Conservation (phyloP, 2,888 invertebrate species). For the Podabrus alpinus region DNA sequence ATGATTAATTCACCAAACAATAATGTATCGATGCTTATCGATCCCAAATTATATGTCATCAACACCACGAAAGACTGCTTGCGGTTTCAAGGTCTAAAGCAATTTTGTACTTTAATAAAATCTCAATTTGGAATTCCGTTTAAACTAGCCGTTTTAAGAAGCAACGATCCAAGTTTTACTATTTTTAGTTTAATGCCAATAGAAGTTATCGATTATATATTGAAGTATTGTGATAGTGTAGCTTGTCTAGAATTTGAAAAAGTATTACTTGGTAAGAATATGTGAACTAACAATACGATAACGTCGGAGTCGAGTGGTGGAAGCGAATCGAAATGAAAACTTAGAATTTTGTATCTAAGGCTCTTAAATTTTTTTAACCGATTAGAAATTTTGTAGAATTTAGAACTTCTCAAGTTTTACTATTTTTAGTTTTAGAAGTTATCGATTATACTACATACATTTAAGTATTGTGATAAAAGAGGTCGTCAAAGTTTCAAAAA, state of each 20-base stretch:
- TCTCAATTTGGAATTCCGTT: constrained; percentile 44
- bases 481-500: neutral
- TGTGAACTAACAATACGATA: neutral
- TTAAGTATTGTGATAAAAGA: constrained; percentile 37
- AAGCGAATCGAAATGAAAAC: neutral
- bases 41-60: constrained; percentile 44
- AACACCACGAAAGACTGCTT: constrained; percentile 2
- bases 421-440: constrained; percentile 52
- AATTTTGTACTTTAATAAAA: constrained; percentile 48
- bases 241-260: neutral
- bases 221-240: constrained; percentile 35
- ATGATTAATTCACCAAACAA: constrained; percentile 37
- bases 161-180: constrained; percentile 35
- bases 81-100: constrained; percentile 46
- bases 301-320: too few relatives aligned
- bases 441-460: constrained; percentile 44
- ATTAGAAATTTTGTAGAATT: neutral
- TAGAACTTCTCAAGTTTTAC: constrained; percentile 40
- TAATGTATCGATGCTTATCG: constrained; percentile 41
- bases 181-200: constrained; percentile 52
- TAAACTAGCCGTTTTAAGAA: constrained; percentile 40
- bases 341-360: neutral
- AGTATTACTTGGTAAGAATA: constrained; percentile 23
- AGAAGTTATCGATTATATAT: constrained; percentile 50
- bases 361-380: neutral